A percentile compares a stretch with the other conserved stretches of the same genome.
Conservation (phyloP, 2,113 vertebrate genomes). For the Lepus timidus region DNA sequence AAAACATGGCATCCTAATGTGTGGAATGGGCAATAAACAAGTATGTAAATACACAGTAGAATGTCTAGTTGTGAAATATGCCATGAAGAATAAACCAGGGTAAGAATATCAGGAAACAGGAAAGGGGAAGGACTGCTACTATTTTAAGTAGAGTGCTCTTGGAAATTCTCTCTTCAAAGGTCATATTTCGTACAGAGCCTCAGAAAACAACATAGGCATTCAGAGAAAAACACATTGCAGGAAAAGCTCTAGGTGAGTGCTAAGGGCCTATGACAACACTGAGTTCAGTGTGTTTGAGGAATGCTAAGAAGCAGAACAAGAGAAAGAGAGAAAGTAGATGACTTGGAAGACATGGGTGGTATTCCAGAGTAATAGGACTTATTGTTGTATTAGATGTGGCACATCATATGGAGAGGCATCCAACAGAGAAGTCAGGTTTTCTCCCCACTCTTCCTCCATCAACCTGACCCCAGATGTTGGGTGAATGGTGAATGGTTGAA, state of each 20-base stretch:
- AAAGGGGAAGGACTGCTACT: not conserved
- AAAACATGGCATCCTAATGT: not conserved
- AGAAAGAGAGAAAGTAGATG: not conserved
- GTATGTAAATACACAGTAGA: not conserved
- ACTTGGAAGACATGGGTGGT: not conserved
- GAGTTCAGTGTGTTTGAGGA: not conserved
- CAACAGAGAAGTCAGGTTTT: not conserved
- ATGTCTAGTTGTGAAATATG: not conserved
- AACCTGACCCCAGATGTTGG: not conserved
- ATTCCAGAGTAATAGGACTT: not conserved
- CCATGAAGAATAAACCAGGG: constrained; percentile 11
- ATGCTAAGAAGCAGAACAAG: not conserved
- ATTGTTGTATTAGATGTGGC: not conserved
- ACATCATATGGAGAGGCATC: not conserved
- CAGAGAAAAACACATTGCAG: not conserved
- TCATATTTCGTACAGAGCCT: not conserved
- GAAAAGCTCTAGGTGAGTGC: not conserved
- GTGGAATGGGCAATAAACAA: not conserved
- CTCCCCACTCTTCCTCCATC: not conserved
- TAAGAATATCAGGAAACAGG: not conserved
- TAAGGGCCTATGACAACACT: not conserved
- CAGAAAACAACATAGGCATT: not conserved
- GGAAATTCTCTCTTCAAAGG: constrained; percentile 7
- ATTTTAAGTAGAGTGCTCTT: not conserved
- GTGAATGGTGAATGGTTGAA: not conserved